Conservation (phyloP, 1,140 invertebrate species). For the Drosophila insularis region DNA sequence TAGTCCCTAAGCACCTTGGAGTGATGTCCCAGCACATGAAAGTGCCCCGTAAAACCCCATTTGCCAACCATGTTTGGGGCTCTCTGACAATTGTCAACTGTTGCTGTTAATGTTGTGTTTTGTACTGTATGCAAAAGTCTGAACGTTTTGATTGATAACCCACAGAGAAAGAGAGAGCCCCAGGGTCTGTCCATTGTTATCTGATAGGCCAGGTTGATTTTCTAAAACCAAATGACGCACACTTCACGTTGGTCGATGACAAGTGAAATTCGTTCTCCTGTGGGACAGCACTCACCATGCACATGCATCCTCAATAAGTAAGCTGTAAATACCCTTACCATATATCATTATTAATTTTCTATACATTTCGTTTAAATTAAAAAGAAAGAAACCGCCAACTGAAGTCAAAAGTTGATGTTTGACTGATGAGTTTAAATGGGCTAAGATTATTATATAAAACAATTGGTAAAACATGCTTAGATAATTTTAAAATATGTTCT, state of each 20-base stretch:
- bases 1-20: slow-evolving; percentile 26
- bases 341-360: no score
- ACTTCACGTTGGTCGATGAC: slow-evolving; percentile 17
- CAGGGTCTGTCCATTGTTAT: slow-evolving; percentile 29
- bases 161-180: no score
- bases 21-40: slow-evolving; percentile 41
- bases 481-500: no score
- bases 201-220: slow-evolving; percentile 19
- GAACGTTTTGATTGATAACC: slow-evolving; percentile 38
- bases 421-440: background rate
- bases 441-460: no score
- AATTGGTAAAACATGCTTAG: no score
- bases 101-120: background rate
- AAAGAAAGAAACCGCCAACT: no score
- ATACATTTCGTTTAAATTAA: no score
- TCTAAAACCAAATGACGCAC: slow-evolving; percentile 40
- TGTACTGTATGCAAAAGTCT: slow-evolving; percentile 5
- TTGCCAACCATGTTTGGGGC: slow-evolving; percentile 43
- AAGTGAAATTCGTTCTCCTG: slow-evolving; percentile 20
- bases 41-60: slow-evolving; percentile 43
- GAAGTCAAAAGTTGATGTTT: no score
- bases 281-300: slow-evolving; percentile 7
- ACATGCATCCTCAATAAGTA: slow-evolving; percentile 18
- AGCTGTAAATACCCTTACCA: background rate
- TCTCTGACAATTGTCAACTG: slow-evolving; percentile 44